Evolutionary conservation across 2,113 vertebrate genomes (phyloP), one percentile per base, ranked within the genome.

Genomic region (Budorcas taxicolor): DNA sequence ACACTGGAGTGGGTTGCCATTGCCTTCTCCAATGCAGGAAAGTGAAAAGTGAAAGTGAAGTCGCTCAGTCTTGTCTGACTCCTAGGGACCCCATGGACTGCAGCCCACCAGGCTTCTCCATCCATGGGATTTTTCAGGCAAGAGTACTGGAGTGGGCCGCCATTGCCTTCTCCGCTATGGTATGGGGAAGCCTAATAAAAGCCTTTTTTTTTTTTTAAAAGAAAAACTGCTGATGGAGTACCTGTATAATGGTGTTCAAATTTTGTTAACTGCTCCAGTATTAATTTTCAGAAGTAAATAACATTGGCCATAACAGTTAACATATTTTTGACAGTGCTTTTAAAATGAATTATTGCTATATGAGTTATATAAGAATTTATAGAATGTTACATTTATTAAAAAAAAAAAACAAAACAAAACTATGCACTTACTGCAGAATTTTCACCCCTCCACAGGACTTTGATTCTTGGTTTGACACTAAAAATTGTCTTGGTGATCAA

Each of bases 391-490:
- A 16, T 97, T 95, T 78, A 58, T 97, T 95, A 91, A 8, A 45
- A 8, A 45, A 50, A 74, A 81, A 57, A 81, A n/a, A n/a, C n/a
- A n/a, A n/a, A n/a, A n/a, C n/a, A n/a, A 76, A 81, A 19, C 40
- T 87, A 4, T 45, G 29, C 27, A 86, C 90, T 98, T 86, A 98
- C 40, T 93, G 19, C 29, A 96, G 81, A 92, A 94, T 97, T 97
- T 98, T 86, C 23, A 78, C 71, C 19, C 47, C 76, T 91, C 94
- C 64, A 76, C 96, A 99, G 99, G 99, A 99, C 98, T 99, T 99
- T 98, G 99, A 99, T 98, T 99, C 99, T 0, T 99, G 99, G 99
- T 99, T 99, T 55, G 99, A 99, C 97, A 99, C 99, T 88, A 99
- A 99, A 98, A 99, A 99, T 98, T 99, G 99, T 95, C 99, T 99